phyloP scores from a whole-genome alignment of 2,797 vertebrate species.

The Fringilla coelebs region DNA sequence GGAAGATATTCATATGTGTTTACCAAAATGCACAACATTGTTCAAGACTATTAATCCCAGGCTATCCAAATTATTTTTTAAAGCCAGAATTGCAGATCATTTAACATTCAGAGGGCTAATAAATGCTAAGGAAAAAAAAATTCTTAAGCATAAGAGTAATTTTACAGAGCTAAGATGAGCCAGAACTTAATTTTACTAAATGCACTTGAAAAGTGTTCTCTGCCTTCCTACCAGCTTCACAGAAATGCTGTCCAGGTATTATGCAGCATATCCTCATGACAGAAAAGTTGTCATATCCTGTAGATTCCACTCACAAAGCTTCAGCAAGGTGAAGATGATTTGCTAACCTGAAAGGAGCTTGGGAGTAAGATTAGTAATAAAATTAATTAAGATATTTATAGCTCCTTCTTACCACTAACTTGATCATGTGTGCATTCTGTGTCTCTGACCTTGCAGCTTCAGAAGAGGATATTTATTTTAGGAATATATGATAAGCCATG shows the following conservation, averaged over 20 bases:
- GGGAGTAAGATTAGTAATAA: constrained; percentile 23
- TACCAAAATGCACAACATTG: background rate
- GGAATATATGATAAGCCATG: background rate
- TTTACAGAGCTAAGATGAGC: background rate
- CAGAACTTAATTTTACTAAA: background rate
- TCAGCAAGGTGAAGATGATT: background rate
- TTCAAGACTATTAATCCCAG: background rate
- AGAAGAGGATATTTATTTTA: constrained; percentile 14
- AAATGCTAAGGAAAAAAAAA: background rate
- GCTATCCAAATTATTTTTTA: background rate
- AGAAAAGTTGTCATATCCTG: background rate
- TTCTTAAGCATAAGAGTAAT: background rate
- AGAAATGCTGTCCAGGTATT: background rate
- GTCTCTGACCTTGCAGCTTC: constrained; percentile 25
- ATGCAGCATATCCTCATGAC: background rate
- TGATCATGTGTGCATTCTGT: constrained; percentile 8
- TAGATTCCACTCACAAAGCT: background rate
- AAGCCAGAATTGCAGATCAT: background rate
- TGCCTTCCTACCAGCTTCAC: background rate
- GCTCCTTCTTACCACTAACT: background rate
- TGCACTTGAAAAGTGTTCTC: background rate
- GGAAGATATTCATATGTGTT: background rate
- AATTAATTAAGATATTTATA: constrained; percentile 62
- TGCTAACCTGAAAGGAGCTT: background rate
- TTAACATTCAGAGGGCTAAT: background rate